phyloP scores from a whole-genome alignment of 1,140 invertebrate genomes.

The Micrasema longulum region DNA sequence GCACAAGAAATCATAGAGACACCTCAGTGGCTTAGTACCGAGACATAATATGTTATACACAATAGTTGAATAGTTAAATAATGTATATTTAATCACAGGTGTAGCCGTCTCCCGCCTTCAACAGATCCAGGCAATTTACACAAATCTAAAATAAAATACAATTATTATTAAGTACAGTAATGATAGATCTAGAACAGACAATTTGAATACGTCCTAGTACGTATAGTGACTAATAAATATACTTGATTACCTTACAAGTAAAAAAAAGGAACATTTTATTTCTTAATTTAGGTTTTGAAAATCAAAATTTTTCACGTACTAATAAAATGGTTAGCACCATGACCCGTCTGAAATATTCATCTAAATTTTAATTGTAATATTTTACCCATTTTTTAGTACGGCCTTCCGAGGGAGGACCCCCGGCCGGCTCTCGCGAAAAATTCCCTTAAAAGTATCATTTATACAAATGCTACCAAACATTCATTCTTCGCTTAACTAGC shows the following conservation, averaged over 20 bases:
- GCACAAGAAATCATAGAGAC: not conserved
- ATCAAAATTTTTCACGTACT: conserved; percentile 54
- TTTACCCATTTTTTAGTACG: conserved; percentile 56
- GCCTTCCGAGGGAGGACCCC: conserved; percentile 4
- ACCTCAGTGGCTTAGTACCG: not conserved
- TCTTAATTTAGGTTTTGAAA: conserved; percentile 50
- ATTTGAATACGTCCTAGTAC: conserved; percentile 53
- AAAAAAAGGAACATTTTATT: conserved; percentile 56
- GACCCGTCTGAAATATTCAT: conserved; percentile 54
- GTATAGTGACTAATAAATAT: conserved; percentile 52
- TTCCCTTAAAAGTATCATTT: conserved; percentile 50
- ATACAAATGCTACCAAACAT: conserved; percentile 54
- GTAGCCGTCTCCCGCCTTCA: conserved; percentile 50
- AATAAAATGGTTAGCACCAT: conserved; percentile 56
- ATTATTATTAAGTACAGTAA: conserved; percentile 31
- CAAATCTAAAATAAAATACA: conserved; percentile 40
- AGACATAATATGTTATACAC: conserved; percentile 37
- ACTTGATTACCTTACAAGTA: conserved; percentile 53
- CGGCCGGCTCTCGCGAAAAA: conserved; percentile 49
- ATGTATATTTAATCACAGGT: conserved; percentile 55
- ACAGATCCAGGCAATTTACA: conserved; percentile 44
- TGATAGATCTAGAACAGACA: conserved; percentile 54
- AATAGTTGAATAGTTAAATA: conserved; percentile 43
- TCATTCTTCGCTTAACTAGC: conserved; percentile 44
- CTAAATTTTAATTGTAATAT: conserved; percentile 55